These are phyloP conservation scores for Microctenopoma stevenorrisi DNA, from an alignment of 2,797 vertebrate genomes.

Conservation along the genomic window DNA sequence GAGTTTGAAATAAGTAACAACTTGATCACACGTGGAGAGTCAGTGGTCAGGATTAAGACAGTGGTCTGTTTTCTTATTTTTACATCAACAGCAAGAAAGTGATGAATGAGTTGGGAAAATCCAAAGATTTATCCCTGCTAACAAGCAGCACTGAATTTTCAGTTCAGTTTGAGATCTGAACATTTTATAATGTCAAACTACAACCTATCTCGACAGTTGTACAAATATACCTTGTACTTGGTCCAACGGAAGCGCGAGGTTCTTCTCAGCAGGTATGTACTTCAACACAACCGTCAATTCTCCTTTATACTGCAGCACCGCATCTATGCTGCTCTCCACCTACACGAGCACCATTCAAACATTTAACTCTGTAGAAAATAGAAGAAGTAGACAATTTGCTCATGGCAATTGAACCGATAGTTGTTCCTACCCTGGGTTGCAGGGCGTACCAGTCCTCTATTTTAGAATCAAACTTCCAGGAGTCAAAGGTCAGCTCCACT, in stretches of 20 bases:
- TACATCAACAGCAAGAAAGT: background rate
- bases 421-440: conserved; percentile 89
- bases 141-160: conserved; percentile 5
- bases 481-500: conserved; percentile 95
- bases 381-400: background rate
- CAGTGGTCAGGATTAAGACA: too few species aligned
- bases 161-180: background rate
- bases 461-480: conserved; percentile 94
- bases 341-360: conserved; percentile 57
- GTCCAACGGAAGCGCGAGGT: conserved; percentile 86
- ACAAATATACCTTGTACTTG: conserved; percentile 88
- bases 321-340: conserved; percentile 85
- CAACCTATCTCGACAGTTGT: background rate
- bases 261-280: conserved; percentile 93
- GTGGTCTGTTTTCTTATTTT: too few species aligned
- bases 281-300: conserved; percentile 93
- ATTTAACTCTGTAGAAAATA: background rate
- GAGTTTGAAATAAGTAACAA: too few species aligned
- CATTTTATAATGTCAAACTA: too few species aligned
- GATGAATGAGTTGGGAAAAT: conserved; percentile 11
- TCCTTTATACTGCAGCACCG: conserved; percentile 93
- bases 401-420: background rate
- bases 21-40: too few species aligned
- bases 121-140: conserved; percentile 25
- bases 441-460: conserved; percentile 92